phyloP scores from a whole-genome alignment of 2,888 invertebrate genomes.

The Orgyia antiqua region DNA sequence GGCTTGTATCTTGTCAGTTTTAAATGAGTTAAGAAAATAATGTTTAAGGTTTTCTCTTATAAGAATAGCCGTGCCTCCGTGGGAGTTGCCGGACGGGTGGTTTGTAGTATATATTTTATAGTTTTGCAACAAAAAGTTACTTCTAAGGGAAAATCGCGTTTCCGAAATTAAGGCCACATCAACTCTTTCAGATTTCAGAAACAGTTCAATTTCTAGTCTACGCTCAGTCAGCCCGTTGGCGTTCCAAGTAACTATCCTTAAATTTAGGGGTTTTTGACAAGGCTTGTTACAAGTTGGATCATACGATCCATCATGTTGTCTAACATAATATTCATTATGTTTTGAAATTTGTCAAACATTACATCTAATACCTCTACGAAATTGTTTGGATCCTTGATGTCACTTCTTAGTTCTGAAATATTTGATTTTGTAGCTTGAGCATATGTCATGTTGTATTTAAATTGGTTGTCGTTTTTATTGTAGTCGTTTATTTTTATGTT shows the following conservation, averaged over 20 bases:
- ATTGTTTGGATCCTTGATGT: not conserved
- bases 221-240: constrained; percentile 4
- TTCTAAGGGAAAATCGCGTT: constrained; percentile 1
- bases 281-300: constrained; percentile 3
- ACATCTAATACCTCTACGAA: not conserved
- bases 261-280: not conserved
- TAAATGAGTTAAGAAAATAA: not conserved
- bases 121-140: constrained; percentile 1
- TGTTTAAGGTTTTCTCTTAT: constrained; percentile 1
- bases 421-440: constrained; percentile 1
- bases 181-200: constrained; percentile 1
- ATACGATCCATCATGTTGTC: constrained; percentile 4
- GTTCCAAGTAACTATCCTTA: not conserved
- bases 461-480: not conserved
- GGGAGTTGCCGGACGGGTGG: constrained; percentile 5
- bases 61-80: constrained; percentile 1
- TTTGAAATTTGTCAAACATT: constrained; percentile 3
- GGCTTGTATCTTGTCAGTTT: constrained; percentile 3
- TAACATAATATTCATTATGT: constrained; percentile 5
- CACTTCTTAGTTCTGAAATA: not conserved
- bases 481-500: not conserved
- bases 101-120: constrained; percentile 4
- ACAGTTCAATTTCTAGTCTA: constrained; percentile 2
- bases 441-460: not conserved
- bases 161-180: constrained; percentile 5